These are phyloP conservation scores for Leucoraja ocellata DNA, from an alignment of 2,797 vertebrate species.

Conservation along the genomic window DNA sequence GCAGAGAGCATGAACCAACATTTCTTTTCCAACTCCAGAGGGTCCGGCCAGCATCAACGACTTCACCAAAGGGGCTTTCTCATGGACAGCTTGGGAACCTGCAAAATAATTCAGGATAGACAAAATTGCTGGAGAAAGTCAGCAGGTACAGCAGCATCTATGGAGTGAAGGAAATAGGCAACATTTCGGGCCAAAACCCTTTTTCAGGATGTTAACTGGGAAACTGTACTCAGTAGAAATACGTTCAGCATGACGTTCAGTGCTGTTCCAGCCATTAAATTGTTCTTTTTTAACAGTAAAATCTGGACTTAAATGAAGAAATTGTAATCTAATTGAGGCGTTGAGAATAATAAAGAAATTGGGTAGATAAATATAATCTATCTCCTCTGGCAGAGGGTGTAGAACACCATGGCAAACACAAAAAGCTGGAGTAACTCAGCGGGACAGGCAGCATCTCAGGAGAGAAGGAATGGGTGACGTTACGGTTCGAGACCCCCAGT, in stretches of 20 bases:
- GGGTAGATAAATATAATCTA: neutral
- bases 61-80: conserved; percentile 67
- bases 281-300: neutral
- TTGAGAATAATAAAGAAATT: neutral
- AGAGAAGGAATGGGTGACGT: too few relatives aligned
- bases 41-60: conserved; percentile 68
- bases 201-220: neutral
- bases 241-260: neutral
- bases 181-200: too few relatives aligned
- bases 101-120: conserved; percentile 2
- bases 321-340: neutral
- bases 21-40: conserved; percentile 70
- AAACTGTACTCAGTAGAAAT: neutral
- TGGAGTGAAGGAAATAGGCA: too few relatives aligned
- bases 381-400: neutral
- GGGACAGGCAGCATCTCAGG: too few relatives aligned
- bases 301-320: neutral
- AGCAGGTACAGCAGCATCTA: too few relatives aligned
- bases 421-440: too few relatives aligned
- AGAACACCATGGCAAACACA: neutral
- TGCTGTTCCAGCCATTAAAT: neutral
- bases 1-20: conserved; percentile 75
- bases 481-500: too few relatives aligned
- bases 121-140: too few relatives aligned
- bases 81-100: conserved; percentile 70